These are phyloP conservation scores for Mythimna lalbum DNA, from an alignment of 2,888 invertebrate genomes.

Conservation along the genomic window DNA sequence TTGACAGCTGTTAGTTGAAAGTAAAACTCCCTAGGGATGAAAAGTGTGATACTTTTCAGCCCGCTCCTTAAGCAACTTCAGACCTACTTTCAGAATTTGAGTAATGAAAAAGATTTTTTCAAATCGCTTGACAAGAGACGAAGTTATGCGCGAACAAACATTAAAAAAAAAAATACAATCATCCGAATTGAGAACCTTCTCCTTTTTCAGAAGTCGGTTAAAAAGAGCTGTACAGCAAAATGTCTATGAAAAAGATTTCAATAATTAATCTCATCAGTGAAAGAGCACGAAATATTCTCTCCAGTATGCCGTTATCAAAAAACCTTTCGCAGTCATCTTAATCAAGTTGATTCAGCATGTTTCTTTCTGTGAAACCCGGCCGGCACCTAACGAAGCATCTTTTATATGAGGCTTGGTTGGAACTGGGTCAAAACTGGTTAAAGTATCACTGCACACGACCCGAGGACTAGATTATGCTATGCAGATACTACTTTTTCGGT, in stretches of 20 bases:
- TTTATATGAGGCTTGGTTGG: slow-evolving; percentile 16
- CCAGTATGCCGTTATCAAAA: slow-evolving; percentile 7
- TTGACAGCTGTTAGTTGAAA: too few relatives aligned
- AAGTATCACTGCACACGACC: slow-evolving; percentile 27
- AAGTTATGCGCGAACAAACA: too few relatives aligned
- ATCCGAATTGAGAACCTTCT: too few relatives aligned
- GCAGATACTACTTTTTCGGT: background rate
- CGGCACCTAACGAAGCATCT: slow-evolving; percentile 32
- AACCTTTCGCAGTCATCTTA: slow-evolving; percentile 11
- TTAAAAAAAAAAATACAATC: too few relatives aligned
- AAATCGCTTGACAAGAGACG: too few relatives aligned
- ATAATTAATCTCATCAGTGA: slow-evolving; percentile 6
- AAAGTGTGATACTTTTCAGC: too few relatives aligned
- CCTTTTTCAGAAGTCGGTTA: too few relatives aligned
- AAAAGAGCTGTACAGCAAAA: background rate
- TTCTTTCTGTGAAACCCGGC: slow-evolving; percentile 23
- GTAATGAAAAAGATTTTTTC: too few relatives aligned
- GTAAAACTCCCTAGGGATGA: too few relatives aligned
- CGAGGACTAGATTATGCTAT: background rate
- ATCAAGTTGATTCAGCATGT: slow-evolving; percentile 51
- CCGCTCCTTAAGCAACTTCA: too few relatives aligned
- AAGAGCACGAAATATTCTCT: background rate
- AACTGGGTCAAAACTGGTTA: slow-evolving; percentile 53
- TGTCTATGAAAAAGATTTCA: background rate
- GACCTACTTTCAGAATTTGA: too few relatives aligned